Conservation (phyloP, 2,797 vertebrate species). For the Artibeus lituratus region DNA sequence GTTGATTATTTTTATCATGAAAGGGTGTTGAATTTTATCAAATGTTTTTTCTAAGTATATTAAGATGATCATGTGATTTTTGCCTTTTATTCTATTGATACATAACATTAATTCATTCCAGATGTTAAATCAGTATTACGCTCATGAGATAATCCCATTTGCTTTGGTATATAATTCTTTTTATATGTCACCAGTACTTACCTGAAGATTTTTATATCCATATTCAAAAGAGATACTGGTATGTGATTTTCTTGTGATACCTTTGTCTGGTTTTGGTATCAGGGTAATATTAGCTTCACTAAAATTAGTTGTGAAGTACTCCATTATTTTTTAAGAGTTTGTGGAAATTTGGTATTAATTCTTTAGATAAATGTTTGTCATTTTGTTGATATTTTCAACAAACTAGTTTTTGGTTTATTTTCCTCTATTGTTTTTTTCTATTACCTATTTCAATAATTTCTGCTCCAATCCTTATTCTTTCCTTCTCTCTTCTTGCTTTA, state of each 20-base stretch:
- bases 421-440: background rate
- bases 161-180: background rate
- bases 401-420: background rate
- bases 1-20: background rate
- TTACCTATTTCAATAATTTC: background rate
- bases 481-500: background rate
- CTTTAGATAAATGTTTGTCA: background rate
- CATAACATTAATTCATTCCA: background rate
- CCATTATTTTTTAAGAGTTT: background rate
- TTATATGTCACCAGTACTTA: background rate
- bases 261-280: background rate
- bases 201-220: background rate
- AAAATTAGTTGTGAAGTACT: background rate
- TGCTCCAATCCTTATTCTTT: background rate
- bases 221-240: background rate
- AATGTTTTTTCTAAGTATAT: background rate
- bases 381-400: background rate
- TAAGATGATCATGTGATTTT: background rate
- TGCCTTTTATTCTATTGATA: background rate
- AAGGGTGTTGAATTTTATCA: background rate
- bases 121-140: background rate
- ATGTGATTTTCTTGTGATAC: background rate
- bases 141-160: background rate
- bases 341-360: background rate
- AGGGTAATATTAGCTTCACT: background rate